Conservation (phyloP, 2,113 vertebrate species). For the Aythya baeri region DNA sequence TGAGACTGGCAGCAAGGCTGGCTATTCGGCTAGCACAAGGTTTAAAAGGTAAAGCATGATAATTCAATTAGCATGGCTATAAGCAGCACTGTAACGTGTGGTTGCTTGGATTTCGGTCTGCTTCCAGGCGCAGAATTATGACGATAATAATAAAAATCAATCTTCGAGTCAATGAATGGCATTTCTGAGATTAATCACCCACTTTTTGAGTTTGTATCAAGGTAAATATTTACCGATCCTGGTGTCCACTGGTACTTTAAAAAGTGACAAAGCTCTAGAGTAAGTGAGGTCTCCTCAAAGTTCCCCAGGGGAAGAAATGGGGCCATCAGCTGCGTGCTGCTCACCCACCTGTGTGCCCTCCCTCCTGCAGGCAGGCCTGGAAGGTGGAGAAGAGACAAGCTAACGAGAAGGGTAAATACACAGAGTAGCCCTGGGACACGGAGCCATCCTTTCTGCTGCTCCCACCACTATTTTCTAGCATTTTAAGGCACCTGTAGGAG, state of each 20-base stretch:
- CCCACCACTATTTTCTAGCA: not conserved
- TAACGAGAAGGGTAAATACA: not conserved
- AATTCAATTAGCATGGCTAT: not conserved
- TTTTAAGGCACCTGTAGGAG: not conserved
- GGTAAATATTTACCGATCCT: not conserved
- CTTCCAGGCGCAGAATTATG: not conserved
- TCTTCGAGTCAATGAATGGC: not conserved
- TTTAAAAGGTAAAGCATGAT: not conserved
- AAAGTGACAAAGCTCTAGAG: not conserved
- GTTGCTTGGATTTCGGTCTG: not conserved
- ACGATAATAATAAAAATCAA: not conserved
- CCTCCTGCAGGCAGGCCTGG: not conserved
- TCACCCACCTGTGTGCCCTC: rapidly evolving
- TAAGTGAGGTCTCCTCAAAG: not conserved
- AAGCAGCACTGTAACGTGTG: not conserved
- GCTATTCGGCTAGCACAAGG: not conserved
- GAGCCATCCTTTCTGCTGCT: not conserved
- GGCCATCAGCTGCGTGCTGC: not conserved
- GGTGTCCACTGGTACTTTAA: not conserved
- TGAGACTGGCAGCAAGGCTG: not conserved
- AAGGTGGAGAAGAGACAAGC: not conserved
- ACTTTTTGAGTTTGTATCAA: not conserved
- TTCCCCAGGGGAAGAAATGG: not conserved
- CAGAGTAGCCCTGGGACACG: not conserved
- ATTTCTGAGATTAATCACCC: not conserved